Base-by-base conservation (phyloP, 2,888 invertebrate species). In the Caenorhabditis drosophilae region DNA sequence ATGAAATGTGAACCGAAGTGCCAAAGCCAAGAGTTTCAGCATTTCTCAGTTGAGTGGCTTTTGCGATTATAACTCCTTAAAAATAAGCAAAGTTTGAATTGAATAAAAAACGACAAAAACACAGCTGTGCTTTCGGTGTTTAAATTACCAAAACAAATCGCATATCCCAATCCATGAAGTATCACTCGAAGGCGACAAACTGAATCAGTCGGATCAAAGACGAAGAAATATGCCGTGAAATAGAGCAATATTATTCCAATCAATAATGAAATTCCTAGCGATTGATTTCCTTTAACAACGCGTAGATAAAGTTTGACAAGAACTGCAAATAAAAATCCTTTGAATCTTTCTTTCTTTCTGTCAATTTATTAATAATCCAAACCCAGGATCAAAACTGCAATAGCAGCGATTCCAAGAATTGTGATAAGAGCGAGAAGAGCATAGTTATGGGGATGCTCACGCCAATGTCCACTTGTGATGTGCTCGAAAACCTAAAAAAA, bases 1-100 rank as follows among this genome's bases (percentile, higher is more conserved):
- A 83, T 16, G 79, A 73, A 36, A 81, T 78, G 59, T 76, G 80
- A 20, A 73, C 62, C n/a, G 70, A 49, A 12, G 67, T 67, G 31
- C 70, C 72, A 46, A 75, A 75, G 15, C 75, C 75, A 20, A 82
- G 69, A 12, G 79, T 76, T 51, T 82, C 80, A 2, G 79, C 76
- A 55, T 82, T 83, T 26, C 78, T 53, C 36, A 83, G 71, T 48
- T 81, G 82, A 4, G 76, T 70, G 2, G 80, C 82, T 49, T 82
- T 82, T n/a, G 80, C 78, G 18, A 83, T 72, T 62, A 83, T 78
- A 4, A 82, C 81, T n/a, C n/a, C n/a, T n/a, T n/a, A n/a, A n/a
- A n/a, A n/a, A n/a, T n/a, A n/a, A n/a, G n/a, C 38, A 82, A 53
- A 54, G 54, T n/a, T 45, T 40, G 16, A 1, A 18, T 27, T n/a